Percentiles rank a stretch among this genome's conserved stretches.
Evolutionary conservation across 2,888 invertebrate genomes (phyloP).

Genomic region (Hirtodrosophila histrioides): DNA sequence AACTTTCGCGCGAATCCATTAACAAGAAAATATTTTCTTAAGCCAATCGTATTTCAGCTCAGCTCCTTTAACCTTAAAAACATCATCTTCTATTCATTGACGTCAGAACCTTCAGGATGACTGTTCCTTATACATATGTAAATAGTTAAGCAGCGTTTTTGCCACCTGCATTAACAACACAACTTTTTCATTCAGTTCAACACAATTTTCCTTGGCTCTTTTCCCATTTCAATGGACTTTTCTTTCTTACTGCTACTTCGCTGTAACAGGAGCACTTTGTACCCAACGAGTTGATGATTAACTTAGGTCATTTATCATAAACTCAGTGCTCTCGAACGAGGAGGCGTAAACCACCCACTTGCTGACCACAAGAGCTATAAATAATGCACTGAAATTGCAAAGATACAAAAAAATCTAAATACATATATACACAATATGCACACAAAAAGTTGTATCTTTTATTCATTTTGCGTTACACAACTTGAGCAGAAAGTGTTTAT

Average conservation of each 20-base stretch:
- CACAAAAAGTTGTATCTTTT: slow-evolving; percentile 26
- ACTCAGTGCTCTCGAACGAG: slow-evolving; percentile 51
- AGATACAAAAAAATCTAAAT: slow-evolving; percentile 13
- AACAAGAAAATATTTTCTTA: too few relatives aligned
- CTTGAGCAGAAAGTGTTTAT: slow-evolving; percentile 22
- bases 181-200: slow-evolving; percentile 26
- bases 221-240: slow-evolving; percentile 10
- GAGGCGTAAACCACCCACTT: slow-evolving; percentile 11
- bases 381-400: slow-evolving; percentile 58
- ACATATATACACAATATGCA: slow-evolving; percentile 16
- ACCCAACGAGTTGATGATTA: slow-evolving; percentile 52
- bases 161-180: slow-evolving; percentile 36
- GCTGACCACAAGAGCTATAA: slow-evolving; percentile 57
- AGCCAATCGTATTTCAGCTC: background rate
- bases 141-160: slow-evolving; percentile 39
- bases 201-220: slow-evolving; percentile 4
- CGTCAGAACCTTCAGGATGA: slow-evolving; percentile 21
- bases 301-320: slow-evolving; percentile 71
- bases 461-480: slow-evolving; percentile 25
- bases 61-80: slow-evolving; percentile 23
- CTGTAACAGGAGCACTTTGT: slow-evolving; percentile 9
- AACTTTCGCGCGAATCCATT: slow-evolving; percentile 4
- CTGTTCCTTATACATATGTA: slow-evolving; percentile 7
- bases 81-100: slow-evolving; percentile 45
- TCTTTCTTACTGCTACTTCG: background rate